Conservation (phyloP, 2,888 invertebrate species). For the Aspidapion aeneum region DNA sequence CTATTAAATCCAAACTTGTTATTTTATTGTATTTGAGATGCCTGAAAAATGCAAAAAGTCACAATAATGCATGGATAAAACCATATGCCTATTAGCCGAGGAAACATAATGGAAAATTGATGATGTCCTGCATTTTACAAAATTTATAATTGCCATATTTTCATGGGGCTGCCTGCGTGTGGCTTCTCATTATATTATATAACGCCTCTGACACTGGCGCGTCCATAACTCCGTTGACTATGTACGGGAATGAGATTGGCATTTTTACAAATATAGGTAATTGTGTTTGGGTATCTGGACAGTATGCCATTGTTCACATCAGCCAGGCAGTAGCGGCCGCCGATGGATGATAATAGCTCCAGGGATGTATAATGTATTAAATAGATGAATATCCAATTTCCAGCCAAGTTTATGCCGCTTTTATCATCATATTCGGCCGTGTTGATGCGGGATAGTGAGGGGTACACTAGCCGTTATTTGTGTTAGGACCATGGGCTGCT, state of each 20-base stretch:
- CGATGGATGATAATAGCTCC: constrained; percentile 29
- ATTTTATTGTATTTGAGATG: no score
- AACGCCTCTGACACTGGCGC: constrained; percentile 32
- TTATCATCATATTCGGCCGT: constrained; percentile 29
- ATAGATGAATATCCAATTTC: constrained; percentile 37
- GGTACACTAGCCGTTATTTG: neutral
- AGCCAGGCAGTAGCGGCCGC: neutral
- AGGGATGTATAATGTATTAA: constrained; percentile 26
- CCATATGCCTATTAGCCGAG: no score
- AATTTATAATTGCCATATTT: constrained; percentile 44
- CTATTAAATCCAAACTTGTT: no score
- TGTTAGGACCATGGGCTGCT: constrained; percentile 1
- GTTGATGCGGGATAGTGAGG: neutral
- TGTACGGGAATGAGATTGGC: constrained; percentile 42
- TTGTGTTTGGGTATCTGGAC: constrained; percentile 45
- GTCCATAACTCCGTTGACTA: no score
- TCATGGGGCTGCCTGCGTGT: constrained; percentile 28
- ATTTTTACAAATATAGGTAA: constrained; percentile 46
- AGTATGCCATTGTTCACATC: constrained; percentile 40
- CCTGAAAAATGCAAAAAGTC: no score
- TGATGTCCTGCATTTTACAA: constrained; percentile 42
- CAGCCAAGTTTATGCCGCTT: constrained; percentile 31
- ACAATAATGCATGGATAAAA: no score
- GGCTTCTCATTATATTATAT: constrained; percentile 41
- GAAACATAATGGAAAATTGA: constrained; percentile 37